Conservation (phyloP, 2,797 vertebrate species). For the Pygocentrus nattereri region DNA sequence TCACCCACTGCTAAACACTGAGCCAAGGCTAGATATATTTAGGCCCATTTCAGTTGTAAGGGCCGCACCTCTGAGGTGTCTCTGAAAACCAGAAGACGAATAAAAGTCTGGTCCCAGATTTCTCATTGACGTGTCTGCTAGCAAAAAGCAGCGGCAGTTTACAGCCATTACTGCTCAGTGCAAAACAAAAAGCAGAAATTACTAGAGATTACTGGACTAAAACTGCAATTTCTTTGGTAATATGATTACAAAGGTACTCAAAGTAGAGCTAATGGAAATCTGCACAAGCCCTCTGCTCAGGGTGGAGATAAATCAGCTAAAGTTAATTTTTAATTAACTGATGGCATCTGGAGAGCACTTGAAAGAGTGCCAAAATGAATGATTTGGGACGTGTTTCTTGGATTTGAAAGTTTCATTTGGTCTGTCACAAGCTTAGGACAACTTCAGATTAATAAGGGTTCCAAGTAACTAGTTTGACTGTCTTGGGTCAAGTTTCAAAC, state of each 20-base stretch:
- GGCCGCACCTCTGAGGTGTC: constrained; percentile 16
- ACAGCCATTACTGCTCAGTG: constrained; percentile 11
- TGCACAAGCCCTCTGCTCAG: constrained; percentile 62
- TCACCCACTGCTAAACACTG: constrained; percentile 19
- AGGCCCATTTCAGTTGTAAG: constrained; percentile 19
- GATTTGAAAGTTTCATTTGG: constrained; percentile 40
- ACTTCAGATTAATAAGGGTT: constrained; percentile 1
- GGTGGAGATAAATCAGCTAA: constrained; percentile 72
- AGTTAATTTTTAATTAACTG: constrained; percentile 74
- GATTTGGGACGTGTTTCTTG: constrained; percentile 65
- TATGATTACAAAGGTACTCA: constrained; percentile 45
- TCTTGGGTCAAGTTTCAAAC: not conserved
- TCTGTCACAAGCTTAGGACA: constrained; percentile 21
- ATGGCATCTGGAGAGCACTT: constrained; percentile 65
- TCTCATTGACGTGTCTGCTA: not conserved
- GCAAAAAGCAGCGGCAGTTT: not conserved
- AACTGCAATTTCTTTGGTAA: constrained; percentile 30
- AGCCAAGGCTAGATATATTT: constrained; percentile 33
- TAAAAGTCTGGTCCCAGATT: constrained; percentile 20
- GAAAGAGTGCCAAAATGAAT: constrained; percentile 71
- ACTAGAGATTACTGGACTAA: constrained; percentile 9
- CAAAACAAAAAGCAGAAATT: not conserved
- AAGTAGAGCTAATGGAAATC: constrained; percentile 52
- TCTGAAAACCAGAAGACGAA: constrained; percentile 21
- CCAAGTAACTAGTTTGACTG: not conserved